Evolutionary conservation across 2,113 vertebrate genomes (phyloP).

Genomic region (Scartelaos histophorus): DNA sequence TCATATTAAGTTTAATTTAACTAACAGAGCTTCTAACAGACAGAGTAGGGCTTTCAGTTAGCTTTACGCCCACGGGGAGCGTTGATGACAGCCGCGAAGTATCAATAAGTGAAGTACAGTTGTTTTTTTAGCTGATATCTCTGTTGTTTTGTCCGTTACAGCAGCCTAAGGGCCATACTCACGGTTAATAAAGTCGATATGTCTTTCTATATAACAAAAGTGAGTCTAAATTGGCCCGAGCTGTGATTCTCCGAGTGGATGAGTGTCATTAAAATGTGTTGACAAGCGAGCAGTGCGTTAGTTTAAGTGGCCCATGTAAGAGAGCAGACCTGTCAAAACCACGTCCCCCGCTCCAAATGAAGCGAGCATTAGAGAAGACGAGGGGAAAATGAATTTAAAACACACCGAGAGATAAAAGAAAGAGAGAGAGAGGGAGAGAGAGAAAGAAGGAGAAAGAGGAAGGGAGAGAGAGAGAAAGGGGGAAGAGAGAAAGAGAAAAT

Average conservation of each 20-base stretch:
- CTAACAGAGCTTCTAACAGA: too few species aligned
- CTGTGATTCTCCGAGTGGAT: constrained; percentile 20
- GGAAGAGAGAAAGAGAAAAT: too few species aligned
- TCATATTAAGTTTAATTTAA: too few species aligned
- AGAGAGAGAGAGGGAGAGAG: background rate
- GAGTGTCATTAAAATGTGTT: constrained; percentile 39
- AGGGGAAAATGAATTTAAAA: constrained; percentile 35
- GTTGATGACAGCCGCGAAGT: too few species aligned
- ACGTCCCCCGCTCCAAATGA: constrained; percentile 14
- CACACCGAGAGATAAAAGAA: background rate
- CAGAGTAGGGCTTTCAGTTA: too few species aligned
- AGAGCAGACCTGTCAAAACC: constrained; percentile 27
- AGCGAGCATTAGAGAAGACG: constrained; percentile 45
- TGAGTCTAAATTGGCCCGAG: constrained; percentile 44
- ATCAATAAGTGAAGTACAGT: background rate
- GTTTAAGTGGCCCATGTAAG: constrained; percentile 33
- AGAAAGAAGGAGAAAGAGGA: background rate
- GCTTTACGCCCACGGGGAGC: too few species aligned
- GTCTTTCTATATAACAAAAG: constrained; percentile 55
- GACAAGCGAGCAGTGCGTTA: constrained; percentile 11
- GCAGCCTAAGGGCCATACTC: constrained; percentile 32
- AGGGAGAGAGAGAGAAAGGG: background rate
- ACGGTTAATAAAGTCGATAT: constrained; percentile 16
- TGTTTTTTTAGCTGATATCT: constrained; percentile 32
- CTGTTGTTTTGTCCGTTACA: constrained; percentile 7